Base-by-base conservation (phyloP, 2,797 vertebrate species). In the Malurus leucopterus region DNA sequence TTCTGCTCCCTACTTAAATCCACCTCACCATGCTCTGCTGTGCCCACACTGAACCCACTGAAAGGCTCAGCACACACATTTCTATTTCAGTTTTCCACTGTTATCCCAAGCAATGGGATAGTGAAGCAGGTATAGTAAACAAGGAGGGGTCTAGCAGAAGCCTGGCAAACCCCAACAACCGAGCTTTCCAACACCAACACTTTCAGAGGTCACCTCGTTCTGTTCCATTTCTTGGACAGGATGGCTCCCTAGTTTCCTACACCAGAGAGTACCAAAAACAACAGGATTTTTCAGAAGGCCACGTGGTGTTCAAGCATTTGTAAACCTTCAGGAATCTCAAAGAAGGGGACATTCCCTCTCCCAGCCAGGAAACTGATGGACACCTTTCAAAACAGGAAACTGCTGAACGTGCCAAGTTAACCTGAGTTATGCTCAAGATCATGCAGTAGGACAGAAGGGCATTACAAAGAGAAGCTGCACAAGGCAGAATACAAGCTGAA, bases 301-400 rank as follows among this genome's bases (percentile, higher is more conserved):
- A 69, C 51, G 3, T 3, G 24, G 8, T 69, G 82, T 78, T 91
- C 69, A 59, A 44, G 34, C 41, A 43, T 46, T 90, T 73, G 62
- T 73, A 86, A 89, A 59, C 27, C 41, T 57, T 3, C 2, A 24
- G 57, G 70, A n/a, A 90, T 83, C 34, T 50, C 43, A 85, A 72
- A 77, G 81, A 69, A 62, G 24, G 47, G 51, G 49, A 91, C 2
- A 0, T 71, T 89, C 62, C 83, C 77, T 89, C 62, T 85, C n/a
- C 47, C 5, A 3, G 34, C 73, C 82, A 87, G 88, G 86, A 95
- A 95, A 85, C 47, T 0, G 8, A 30, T 0, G 15, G 47, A 86
- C n/a, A 38, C 51, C 49, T 82, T 95, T 84, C 64, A 71, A 91
- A 91, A 94, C 88, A 93, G 94, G 90, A 95, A 89, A 78, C 27